phyloP scores from a whole-genome alignment of 2,113 vertebrate genomes.

The Tychaedon coryphoeus region DNA sequence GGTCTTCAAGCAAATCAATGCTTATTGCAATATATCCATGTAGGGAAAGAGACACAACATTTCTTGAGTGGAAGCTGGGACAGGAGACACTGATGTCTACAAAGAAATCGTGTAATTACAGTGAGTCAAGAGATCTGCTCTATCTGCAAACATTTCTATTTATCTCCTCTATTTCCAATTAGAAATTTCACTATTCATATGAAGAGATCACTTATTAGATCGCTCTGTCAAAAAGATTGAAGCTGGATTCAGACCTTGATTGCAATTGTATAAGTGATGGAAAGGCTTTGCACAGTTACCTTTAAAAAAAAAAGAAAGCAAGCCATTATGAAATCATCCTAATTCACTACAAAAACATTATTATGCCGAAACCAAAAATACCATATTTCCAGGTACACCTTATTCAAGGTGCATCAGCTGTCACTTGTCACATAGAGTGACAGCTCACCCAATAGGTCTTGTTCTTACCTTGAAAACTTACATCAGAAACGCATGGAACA shows the following conservation, averaged over 20 bases:
- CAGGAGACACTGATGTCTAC: not conserved
- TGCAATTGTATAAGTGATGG: not conserved
- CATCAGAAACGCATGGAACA: not conserved
- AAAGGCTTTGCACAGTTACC: not conserved
- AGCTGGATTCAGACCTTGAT: not conserved
- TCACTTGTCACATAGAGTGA: not conserved
- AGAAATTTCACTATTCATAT: not conserved
- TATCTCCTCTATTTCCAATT: not conserved
- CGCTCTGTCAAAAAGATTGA: not conserved
- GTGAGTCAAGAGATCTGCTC: not conserved
- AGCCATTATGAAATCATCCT: not conserved
- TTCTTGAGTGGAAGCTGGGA: not conserved
- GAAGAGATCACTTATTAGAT: conserved; percentile 3
- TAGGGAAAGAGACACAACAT: not conserved
- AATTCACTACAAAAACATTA: not conserved
- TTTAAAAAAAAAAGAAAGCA: not conserved
- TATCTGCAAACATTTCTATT: not conserved
- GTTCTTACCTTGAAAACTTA: not conserved
- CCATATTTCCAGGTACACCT: not conserved
- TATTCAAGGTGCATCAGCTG: not conserved
- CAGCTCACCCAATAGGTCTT: not conserved
- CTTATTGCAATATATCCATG: not conserved
- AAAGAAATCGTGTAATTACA: not conserved
- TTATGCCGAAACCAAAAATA: not conserved
- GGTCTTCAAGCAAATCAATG: not conserved